phyloP scores from a whole-genome alignment of 2,888 invertebrate genomes.

The Drosophila paramelanica region DNA sequence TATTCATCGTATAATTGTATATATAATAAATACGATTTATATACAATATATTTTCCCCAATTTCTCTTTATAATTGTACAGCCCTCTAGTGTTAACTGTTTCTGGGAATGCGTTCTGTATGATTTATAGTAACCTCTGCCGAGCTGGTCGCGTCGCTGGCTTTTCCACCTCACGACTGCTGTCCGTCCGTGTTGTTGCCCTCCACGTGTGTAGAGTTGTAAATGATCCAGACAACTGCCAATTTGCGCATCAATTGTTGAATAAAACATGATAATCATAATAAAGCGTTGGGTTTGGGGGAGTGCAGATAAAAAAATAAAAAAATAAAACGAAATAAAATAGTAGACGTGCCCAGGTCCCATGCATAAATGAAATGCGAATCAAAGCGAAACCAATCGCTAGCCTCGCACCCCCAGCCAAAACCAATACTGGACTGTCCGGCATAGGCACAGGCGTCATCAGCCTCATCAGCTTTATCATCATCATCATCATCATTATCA shows the following conservation, averaged over 20 bases:
- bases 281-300: slow-evolving; percentile 44
- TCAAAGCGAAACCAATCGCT: slow-evolving; percentile 79
- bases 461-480: slow-evolving; percentile 23
- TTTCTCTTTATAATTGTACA: background rate
- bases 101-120: slow-evolving; percentile 35
- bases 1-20: too few relatives aligned
- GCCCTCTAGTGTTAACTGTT: slow-evolving; percentile 1
- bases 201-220: slow-evolving; percentile 74
- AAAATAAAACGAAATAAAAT: slow-evolving; percentile 67
- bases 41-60: background rate
- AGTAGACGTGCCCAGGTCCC: slow-evolving; percentile 54
- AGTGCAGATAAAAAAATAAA: background rate
- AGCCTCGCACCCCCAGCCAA: slow-evolving; percentile 52
- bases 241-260: slow-evolving; percentile 81
- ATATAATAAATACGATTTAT: background rate
- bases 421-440: slow-evolving; percentile 47
- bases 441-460: slow-evolving; percentile 28
- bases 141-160: slow-evolving; percentile 14
- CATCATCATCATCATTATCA: slow-evolving; percentile 21
- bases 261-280: slow-evolving; percentile 82
- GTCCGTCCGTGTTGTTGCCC: slow-evolving; percentile 27
- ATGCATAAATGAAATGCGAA: slow-evolving; percentile 78
- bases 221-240: slow-evolving; percentile 81
- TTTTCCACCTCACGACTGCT: slow-evolving; percentile 7
- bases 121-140: slow-evolving; percentile 36